phyloP scores from a whole-genome alignment of 1,140 invertebrate genomes.

The Hermetia illucens region DNA sequence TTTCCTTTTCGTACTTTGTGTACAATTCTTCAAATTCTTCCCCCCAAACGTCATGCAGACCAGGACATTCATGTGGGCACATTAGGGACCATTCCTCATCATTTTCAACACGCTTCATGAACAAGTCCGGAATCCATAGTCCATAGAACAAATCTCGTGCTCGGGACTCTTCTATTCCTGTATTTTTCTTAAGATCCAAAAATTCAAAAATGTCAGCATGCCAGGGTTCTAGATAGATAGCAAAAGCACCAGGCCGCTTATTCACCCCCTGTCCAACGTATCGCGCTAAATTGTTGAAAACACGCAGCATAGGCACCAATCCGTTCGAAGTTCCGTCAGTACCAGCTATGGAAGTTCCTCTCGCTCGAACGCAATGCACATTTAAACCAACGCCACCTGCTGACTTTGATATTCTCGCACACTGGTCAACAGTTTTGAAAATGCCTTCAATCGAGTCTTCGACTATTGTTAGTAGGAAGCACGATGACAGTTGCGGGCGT shows the following conservation, averaged over 20 bases:
- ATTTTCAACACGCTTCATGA: slow-evolving; percentile 51
- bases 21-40: slow-evolving; percentile 52
- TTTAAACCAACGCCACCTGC: slow-evolving; percentile 60
- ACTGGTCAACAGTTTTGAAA: slow-evolving; percentile 78
- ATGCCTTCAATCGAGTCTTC: slow-evolving; percentile 61
- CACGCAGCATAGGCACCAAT: slow-evolving; percentile 52
- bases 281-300: slow-evolving; percentile 54
- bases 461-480: slow-evolving; percentile 52
- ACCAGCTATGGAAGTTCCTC: slow-evolving; percentile 49
- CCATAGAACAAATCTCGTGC: slow-evolving; percentile 56
- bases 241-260: slow-evolving; percentile 59
- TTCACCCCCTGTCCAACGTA: slow-evolving; percentile 67
- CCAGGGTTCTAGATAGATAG: slow-evolving; percentile 62
- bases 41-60: slow-evolving; percentile 46
- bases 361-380: slow-evolving; percentile 52
- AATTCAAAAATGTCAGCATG: slow-evolving; percentile 58
- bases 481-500: slow-evolving; percentile 53
- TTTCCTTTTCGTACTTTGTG: slow-evolving; percentile 43
- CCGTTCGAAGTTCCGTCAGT: slow-evolving; percentile 58
- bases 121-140: slow-evolving; percentile 60
- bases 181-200: slow-evolving; percentile 50
- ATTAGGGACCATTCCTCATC: slow-evolving; percentile 51
- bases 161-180: slow-evolving; percentile 41
- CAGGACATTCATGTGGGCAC: slow-evolving; percentile 53
- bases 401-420: slow-evolving; percentile 54